These are phyloP conservation scores for Salvelinus namaycush DNA, from an alignment of 2,113 vertebrate species.

Conservation along the genomic window DNA sequence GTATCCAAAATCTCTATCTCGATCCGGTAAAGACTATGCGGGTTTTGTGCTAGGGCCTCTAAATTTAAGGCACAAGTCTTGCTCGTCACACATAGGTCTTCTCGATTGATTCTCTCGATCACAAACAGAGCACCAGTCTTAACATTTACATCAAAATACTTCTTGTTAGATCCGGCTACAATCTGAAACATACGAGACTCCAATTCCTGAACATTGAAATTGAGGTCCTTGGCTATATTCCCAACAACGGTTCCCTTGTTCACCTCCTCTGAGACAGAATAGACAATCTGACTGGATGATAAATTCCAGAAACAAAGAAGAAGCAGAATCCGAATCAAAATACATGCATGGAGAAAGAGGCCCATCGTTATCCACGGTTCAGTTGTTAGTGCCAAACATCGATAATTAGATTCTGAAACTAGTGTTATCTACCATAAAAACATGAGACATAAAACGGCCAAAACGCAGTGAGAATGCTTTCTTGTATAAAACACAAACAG, in stretches of 20 bases:
- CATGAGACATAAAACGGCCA: background rate
- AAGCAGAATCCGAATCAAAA: background rate
- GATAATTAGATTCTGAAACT: background rate
- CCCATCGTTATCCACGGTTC: background rate
- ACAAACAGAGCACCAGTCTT: constrained; percentile 11
- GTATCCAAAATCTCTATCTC: background rate
- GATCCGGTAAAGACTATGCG: background rate
- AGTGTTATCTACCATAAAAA: background rate
- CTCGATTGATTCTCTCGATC: background rate
- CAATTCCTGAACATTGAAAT: constrained; percentile 11
- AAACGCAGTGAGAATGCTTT: background rate
- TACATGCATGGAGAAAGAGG: background rate
- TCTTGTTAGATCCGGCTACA: constrained; percentile 18
- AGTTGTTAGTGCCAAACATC: background rate
- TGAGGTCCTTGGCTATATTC: constrained; percentile 42
- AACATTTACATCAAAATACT: constrained; percentile 56
- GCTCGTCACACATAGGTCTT: background rate
- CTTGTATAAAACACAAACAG: too few relatives aligned
- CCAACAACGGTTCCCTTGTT: constrained; percentile 30
- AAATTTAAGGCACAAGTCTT: background rate
- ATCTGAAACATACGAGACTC: constrained; percentile 1
- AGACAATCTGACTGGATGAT: constrained; percentile 9
- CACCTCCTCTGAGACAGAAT: constrained; percentile 33
- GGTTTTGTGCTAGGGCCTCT: background rate
- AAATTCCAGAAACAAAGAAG: constrained; percentile 8